Evolutionary conservation across 2,888 invertebrate species (phyloP), one percentile per base, ranked within the genome.

Genomic region (Dasysyrphus albostriatus): DNA sequence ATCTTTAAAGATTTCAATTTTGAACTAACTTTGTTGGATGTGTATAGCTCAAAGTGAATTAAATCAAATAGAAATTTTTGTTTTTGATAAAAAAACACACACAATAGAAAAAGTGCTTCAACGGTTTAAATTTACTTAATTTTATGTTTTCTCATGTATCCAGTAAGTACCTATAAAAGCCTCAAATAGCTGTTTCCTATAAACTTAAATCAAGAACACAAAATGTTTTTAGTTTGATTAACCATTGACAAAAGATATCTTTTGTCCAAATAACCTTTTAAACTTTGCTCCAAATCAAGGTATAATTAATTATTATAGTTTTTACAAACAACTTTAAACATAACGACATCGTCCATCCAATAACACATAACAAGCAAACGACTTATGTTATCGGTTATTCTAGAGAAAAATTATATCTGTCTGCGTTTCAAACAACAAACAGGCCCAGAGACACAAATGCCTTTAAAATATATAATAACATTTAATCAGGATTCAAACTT

Each of bases 401-500:
- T 14, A 67, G 65, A 67, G 49, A 24, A 24, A 24, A 24, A 10
- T 19, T 32, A 65, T 65, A 16, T 67, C 44, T 34, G 65, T 67
- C 49, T 67, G 34, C 65, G 0, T 29, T 10, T n/a, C 24, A 73
- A 61, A 24, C 24, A 12, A 10, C 4, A 10, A 39, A 3, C 56
- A 70, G 12, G 12, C 75, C 63, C 73, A 63, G 69, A 78, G 77
- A 82, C 77, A 85, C 77, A 24, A 82, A 74, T 82, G 77, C 77
- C 77, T 85, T 74, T 59, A 67, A 81, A 58, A 54, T 12, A 32
- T 78, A 85, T 85, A 85, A 85, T 85, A 82, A 85, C 82, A 82
- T 82, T 85, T 81, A 85, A 85, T 82, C 82, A 85, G 85, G 85
- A 85, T 82, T 82, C 82, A 82, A 85, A 82, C 85, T 82, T 85